Evolutionary conservation across 2,113 vertebrate genomes (phyloP).

Genomic region (Cryptotis parvus): DNA sequence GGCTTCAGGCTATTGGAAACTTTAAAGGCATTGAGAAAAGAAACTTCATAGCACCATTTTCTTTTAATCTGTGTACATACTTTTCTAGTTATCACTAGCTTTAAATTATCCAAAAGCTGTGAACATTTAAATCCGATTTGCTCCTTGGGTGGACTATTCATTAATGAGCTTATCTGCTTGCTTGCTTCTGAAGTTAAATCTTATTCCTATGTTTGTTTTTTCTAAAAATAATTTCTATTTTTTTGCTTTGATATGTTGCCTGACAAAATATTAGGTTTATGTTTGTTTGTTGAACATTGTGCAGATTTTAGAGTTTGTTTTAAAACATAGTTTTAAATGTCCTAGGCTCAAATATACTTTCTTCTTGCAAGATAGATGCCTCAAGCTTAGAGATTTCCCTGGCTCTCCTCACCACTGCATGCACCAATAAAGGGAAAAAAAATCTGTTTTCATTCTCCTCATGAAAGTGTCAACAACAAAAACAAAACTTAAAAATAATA

Average conservation of each 20-base stretch:
- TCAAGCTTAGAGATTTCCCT: background rate
- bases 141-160: constrained; percentile 65
- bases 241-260: constrained; percentile 61
- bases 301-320: constrained; percentile 56
- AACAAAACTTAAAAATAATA: constrained; percentile 14
- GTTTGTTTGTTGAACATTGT: constrained; percentile 30
- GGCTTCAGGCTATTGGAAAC: constrained; percentile 73
- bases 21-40: constrained; percentile 70
- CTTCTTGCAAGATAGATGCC: background rate
- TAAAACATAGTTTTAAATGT: constrained; percentile 51
- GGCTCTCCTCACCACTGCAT: background rate
- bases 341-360: background rate
- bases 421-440: background rate
- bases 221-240: constrained; percentile 55
- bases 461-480: background rate
- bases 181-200: constrained; percentile 75
- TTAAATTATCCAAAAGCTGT: constrained; percentile 67
- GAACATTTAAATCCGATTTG: constrained; percentile 72
- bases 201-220: constrained; percentile 75
- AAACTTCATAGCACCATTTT: constrained; percentile 71
- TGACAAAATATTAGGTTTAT: constrained; percentile 46
- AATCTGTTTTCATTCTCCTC: background rate
- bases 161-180: constrained; percentile 76
- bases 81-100: constrained; percentile 67
- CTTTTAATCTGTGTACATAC: constrained; percentile 70